phyloP scores from a whole-genome alignment of 2,888 invertebrate genomes.

The Julus scandinavius region DNA sequence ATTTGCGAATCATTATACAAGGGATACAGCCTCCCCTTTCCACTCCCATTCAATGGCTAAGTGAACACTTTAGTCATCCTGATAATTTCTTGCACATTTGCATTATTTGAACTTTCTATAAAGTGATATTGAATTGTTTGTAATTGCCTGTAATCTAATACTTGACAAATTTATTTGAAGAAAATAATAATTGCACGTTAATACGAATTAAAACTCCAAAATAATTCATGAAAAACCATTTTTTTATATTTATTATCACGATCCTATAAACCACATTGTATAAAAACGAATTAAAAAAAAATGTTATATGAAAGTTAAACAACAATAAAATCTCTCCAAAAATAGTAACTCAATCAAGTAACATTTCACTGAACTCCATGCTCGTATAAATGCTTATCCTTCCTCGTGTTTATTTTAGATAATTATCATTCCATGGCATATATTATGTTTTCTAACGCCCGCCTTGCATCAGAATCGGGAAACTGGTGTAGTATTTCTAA shows the following conservation, averaged over 20 bases:
- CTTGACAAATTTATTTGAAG: neutral
- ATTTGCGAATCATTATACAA: conserved; percentile 80
- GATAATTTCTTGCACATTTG: conserved; percentile 86
- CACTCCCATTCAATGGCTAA: conserved; percentile 95
- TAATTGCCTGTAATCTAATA: too few relatives aligned
- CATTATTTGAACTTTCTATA: conserved; percentile 16
- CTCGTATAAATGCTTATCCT: neutral
- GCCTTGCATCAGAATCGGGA: conserved; percentile 83
- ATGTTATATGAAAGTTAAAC: neutral
- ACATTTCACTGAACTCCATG: neutral
- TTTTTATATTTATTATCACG: neutral
- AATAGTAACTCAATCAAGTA: neutral
- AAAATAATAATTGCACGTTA: neutral
- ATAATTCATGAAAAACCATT: neutral
- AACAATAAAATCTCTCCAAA: neutral
- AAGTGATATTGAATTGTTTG: too few relatives aligned
- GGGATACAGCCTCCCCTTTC: conserved; percentile 88
- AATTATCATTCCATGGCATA: conserved; percentile 58
- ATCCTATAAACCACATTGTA: neutral
- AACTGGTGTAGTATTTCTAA: conserved; percentile 79
- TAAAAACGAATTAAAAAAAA: neutral
- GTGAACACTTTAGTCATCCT: conserved; percentile 96
- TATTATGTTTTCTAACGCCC: conserved; percentile 82
- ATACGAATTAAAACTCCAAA: neutral
- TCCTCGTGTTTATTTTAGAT: neutral